These are phyloP conservation scores for Gadopsis bispinosus DNA, from an alignment of 2,797 vertebrate genomes.

Conservation along the genomic window DNA sequence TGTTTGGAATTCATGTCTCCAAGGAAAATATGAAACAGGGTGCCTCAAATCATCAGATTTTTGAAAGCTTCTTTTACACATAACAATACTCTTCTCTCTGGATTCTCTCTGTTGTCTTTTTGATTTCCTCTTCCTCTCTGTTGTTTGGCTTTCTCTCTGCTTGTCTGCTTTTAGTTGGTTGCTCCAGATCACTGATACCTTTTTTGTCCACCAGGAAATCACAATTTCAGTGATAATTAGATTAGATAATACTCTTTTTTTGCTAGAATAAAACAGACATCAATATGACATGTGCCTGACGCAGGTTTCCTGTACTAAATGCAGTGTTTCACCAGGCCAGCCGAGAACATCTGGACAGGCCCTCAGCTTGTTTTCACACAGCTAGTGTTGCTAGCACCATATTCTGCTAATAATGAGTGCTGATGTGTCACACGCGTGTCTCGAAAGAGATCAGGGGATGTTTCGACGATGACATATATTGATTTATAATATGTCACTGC, in stretches of 20 bases:
- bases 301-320: not conserved
- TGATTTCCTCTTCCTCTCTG: not conserved
- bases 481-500: conserved; percentile 38
- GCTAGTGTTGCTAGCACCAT: conserved; percentile 37
- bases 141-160: not conserved
- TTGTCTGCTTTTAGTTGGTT: conserved; percentile 1
- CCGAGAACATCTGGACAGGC: conserved; percentile 32
- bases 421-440: conserved; percentile 48
- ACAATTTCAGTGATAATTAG: not conserved
- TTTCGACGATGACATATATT: conserved; percentile 60
- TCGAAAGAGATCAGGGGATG: conserved; percentile 40
- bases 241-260: not conserved
- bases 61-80: conserved; percentile 57
- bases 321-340: conserved; percentile 7
- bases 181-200: not conserved
- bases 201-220: not conserved
- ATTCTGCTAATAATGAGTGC: conserved; percentile 56
- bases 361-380: conserved; percentile 34
- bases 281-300: not conserved
- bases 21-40: conserved; percentile 87
- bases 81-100: conserved; percentile 11
- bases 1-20: conserved; percentile 93
- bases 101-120: not conserved
- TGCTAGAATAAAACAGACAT: not conserved
- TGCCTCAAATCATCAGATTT: conserved; percentile 77